These are phyloP conservation scores for Galbula dea DNA, from an alignment of 2,113 vertebrate species.

Conservation along the genomic window DNA sequence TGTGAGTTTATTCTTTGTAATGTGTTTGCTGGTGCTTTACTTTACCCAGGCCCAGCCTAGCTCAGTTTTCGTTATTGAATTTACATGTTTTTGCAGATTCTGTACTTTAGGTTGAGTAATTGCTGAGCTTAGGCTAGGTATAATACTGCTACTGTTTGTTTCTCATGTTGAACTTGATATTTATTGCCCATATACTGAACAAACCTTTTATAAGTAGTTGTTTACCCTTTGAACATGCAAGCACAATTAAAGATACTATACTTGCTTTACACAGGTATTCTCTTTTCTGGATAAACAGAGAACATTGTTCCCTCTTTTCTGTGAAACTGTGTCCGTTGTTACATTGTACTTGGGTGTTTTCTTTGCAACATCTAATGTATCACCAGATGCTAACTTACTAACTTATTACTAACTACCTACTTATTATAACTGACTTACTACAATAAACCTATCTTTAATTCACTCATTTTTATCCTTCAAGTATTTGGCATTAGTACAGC, in stretches of 20 bases:
- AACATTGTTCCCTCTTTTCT: background rate
- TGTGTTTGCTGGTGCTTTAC: slow-evolving; percentile 19
- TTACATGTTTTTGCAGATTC: slow-evolving; percentile 16
- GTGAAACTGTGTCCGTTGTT: background rate
- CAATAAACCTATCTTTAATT: background rate
- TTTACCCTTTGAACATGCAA: background rate
- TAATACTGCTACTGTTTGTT: slow-evolving; percentile 37
- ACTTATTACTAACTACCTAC: too few species aligned
- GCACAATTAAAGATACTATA: background rate
- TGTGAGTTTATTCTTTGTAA: slow-evolving; percentile 36
- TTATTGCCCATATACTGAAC: background rate
- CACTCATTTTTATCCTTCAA: background rate
- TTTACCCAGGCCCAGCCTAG: slow-evolving; percentile 17
- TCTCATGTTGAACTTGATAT: background rate
- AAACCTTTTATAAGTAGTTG: slow-evolving; percentile 1
- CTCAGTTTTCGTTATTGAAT: slow-evolving; percentile 9
- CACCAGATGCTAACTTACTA: too few species aligned
- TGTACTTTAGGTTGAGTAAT: background rate
- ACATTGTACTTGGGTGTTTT: background rate
- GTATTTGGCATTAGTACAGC: background rate
- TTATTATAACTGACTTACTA: too few species aligned
- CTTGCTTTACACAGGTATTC: background rate
- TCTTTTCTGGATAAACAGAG: background rate
- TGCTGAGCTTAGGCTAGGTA: background rate
- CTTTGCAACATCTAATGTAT: background rate